phyloP scores from a whole-genome alignment of 1,140 invertebrate genomes.

The Scaptomyza graminum region DNA sequence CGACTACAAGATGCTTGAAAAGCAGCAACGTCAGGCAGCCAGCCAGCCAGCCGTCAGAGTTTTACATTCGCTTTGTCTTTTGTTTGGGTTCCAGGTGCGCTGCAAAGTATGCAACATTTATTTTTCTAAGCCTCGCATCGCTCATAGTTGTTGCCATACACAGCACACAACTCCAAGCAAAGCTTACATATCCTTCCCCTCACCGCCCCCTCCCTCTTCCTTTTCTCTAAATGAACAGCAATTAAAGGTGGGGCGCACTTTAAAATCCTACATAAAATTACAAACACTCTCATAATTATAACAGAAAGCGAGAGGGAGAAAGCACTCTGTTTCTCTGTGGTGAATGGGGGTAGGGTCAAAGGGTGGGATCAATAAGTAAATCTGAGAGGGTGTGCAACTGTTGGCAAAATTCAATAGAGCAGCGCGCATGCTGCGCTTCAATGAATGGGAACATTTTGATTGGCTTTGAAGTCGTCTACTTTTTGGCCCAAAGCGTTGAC shows the following conservation, averaged over 20 bases:
- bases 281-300: conserved; percentile 54
- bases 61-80: conserved; percentile 31
- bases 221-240: neutral
- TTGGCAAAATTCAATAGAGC: conserved; percentile 50
- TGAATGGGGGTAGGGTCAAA: neutral
- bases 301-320: neutral
- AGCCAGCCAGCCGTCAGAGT: neutral
- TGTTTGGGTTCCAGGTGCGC: conserved; percentile 32
- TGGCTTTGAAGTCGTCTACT: conserved; percentile 54
- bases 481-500: conserved; percentile 17
- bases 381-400: conserved; percentile 1
- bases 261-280: conserved; percentile 40
- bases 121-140: conserved; percentile 31
- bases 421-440: conserved; percentile 44
- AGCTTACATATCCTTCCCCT: no score
- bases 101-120: conserved; percentile 54
- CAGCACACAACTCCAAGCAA: conserved; percentile 1
- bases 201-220: neutral
- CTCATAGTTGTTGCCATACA: conserved; percentile 29
- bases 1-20: conserved; percentile 23
- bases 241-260: conserved; percentile 29
- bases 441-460: conserved; percentile 56
- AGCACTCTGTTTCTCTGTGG: neutral
- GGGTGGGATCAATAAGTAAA: neutral
- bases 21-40: no score